Evolutionary conservation across 2,797 vertebrate genomes (phyloP).

Genomic region (Yasuhikotakia modesta): DNA sequence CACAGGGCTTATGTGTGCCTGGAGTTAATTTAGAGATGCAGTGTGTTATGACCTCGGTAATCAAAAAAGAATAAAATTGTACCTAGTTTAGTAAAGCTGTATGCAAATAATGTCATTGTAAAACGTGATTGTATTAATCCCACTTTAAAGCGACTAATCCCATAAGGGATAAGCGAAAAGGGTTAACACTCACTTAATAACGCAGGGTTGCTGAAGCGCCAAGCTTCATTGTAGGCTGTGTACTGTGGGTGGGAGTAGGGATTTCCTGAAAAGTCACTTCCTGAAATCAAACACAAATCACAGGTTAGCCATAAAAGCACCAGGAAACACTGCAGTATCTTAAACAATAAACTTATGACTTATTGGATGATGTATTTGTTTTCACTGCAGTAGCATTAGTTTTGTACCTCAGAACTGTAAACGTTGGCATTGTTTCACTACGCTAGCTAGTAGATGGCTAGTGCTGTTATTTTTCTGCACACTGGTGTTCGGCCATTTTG

Average conservation of each 20-base stretch:
- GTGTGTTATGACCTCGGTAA: conserved; percentile 26
- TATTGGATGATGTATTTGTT: not conserved
- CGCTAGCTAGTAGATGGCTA: conserved; percentile 28
- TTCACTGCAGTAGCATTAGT: not conserved
- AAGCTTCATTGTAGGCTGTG: conserved; percentile 98
- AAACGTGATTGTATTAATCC: conserved; percentile 50
- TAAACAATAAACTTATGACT: not conserved
- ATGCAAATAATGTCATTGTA: conserved; percentile 51
- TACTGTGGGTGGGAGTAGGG: conserved; percentile 99
- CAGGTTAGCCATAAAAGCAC: conserved; percentile 33
- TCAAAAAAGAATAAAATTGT: conserved; percentile 44
- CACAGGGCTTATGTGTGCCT: conserved; percentile 14
- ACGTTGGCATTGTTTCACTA: conserved; percentile 32
- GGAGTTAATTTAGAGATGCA: conserved; percentile 36
- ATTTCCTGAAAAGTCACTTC: conserved; percentile 99
- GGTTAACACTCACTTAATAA: conserved; percentile 93
- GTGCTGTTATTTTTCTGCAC: conserved; percentile 42
- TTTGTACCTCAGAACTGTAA: conserved; percentile 10
- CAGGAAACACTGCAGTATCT: not conserved
- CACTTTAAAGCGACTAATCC: conserved; percentile 40
- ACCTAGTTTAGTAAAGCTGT: conserved; percentile 39
- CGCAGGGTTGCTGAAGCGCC: conserved; percentile 99
- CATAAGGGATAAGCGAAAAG: conserved; percentile 35
- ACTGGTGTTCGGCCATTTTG: conserved; percentile 49
- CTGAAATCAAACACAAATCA: conserved; percentile 68